Base-by-base conservation (phyloP, 2,113 vertebrate species). In the Dissostichus mawsoni region DNA sequence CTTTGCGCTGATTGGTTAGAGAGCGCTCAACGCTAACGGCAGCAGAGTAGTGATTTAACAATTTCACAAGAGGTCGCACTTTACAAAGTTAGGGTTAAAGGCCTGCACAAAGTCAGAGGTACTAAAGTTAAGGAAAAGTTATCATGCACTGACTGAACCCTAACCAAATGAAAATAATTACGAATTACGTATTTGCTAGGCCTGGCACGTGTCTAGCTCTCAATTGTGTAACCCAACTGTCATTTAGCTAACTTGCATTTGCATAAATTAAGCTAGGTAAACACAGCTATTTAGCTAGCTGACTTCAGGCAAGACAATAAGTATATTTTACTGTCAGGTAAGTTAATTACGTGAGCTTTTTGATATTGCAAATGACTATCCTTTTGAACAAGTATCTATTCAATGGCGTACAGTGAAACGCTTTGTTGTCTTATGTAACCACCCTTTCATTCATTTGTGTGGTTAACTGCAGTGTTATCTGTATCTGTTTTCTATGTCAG, bases 1-100 rank as follows among this genome's bases (percentile, higher is more conserved):
- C 85, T 57, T 16, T 10, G 2, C 3, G 23, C 8, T 3, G 86
- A 92, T 92, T 93, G 91, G 90, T 66, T 52, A 29, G 5, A 56
- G 13, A 0, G 20, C 23, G 36, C 11, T 11, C 3, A 0, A 12
- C 2, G 11, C 0, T 29, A 29, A 45, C 0, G 0, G 17, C 9
- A 10, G 29, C 16, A 14, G 7, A 1, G 70, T 10, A 65, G 36
- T 66, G 5, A 50, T 44, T 0, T 0, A 0, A 7, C 9, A 45
- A 0, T 0, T 3, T 12, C 91, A 75, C 61, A 25, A 78, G 90
- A 76, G 86, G 93, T 33, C 90, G 72, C 83, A 29, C 11, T 90
- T 71, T 8, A 50, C 62, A 51, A 36, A 57, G 1, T 23, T n/a
- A 47, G 25, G 0, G 6, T 33, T 2, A 5, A 17, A 16, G 12